Evolutionary conservation across 2,797 vertebrate genomes (phyloP).

Genomic region (Chiloscyllium punctatum): DNA sequence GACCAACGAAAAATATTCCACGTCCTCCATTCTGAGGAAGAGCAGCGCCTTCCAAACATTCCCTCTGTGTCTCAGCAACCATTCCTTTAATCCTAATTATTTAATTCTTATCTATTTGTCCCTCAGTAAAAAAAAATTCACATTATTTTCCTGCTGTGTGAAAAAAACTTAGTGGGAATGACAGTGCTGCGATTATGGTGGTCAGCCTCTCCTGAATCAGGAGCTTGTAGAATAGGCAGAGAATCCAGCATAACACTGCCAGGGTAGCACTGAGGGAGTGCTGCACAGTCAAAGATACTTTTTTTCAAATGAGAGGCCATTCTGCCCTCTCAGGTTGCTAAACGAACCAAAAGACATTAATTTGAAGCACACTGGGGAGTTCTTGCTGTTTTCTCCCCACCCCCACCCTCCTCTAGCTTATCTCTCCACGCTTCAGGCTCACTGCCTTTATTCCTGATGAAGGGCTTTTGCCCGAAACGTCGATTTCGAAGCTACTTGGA

Average conservation of each 20-base stretch:
- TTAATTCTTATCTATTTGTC: background rate
- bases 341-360: background rate
- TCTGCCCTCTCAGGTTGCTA: background rate
- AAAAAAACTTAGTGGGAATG: background rate
- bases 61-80: background rate
- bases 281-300: background rate
- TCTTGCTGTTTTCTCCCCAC: too few species aligned
- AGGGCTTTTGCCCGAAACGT: too few species aligned
- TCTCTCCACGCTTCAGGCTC: too few species aligned
- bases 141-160: background rate
- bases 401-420: too few species aligned
- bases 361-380: background rate
- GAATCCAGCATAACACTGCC: background rate
- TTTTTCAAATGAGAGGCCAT: background rate
- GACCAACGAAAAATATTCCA: too few species aligned
- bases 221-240: background rate
- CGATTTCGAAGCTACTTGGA: too few species aligned
- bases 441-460: too few species aligned
- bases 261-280: background rate
- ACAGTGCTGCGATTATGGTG: background rate
- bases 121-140: background rate
- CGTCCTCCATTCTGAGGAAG: background rate
- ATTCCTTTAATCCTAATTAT: background rate
- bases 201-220: background rate
- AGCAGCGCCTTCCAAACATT: background rate